Conservation (phyloP, 2,113 vertebrate genomes). For the Pardalotus punctatus region DNA sequence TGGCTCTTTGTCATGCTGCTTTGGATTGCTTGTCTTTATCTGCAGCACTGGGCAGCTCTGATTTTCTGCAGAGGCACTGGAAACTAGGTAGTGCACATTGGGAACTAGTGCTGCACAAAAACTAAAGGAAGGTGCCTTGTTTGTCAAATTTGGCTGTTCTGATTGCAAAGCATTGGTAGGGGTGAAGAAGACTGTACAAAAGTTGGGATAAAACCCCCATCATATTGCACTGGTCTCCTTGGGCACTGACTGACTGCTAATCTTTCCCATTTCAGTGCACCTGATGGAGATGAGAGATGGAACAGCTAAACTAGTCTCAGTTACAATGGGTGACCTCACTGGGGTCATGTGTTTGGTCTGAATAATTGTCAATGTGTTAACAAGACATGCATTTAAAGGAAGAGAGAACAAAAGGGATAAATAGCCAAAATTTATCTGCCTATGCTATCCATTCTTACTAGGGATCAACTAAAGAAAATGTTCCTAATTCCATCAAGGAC, state of each 20-base stretch:
- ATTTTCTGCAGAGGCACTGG: not conserved
- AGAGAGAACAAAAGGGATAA: not conserved
- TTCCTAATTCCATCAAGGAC: constrained; percentile 72
- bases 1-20: not conserved
- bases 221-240: not conserved
- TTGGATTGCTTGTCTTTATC: not conserved
- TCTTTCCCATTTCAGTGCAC: constrained; percentile 24
- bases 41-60: not conserved
- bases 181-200: not conserved
- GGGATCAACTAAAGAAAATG: not conserved
- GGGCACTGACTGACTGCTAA: not conserved
- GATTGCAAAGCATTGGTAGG: not conserved
- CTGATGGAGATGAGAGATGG: constrained; percentile 13
- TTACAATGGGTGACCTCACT: not conserved
- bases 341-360: not conserved
- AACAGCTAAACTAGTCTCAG: not conserved
- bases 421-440: not conserved
- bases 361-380: not conserved
- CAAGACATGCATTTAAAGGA: not conserved
- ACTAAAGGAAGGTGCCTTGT: not conserved
- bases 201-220: not conserved
- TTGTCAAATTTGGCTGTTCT: not conserved
- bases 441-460: not conserved
- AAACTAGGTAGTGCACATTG: not conserved
- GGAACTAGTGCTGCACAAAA: not conserved